Percentiles rank a stretch among this genome's conserved stretches.
Evolutionary conservation across 1,140 invertebrate species (phyloP).

Genomic region (Drosophila takahashii): DNA sequence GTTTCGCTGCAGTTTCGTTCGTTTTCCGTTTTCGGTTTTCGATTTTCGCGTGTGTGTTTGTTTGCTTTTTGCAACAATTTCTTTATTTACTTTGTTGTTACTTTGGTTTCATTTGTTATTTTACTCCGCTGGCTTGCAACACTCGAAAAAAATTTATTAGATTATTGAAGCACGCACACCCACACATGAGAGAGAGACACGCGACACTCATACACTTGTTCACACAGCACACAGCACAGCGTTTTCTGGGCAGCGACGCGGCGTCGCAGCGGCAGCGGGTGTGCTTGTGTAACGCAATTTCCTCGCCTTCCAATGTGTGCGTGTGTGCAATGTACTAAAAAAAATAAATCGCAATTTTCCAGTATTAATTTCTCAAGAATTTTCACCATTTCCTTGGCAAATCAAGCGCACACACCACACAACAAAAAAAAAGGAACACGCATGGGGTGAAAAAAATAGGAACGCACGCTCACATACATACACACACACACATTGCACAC

Average conservation of each 20-base stretch:
- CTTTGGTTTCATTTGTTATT: conserved; percentile 36
- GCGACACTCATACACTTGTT: conserved; percentile 51
- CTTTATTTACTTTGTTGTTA: conserved; percentile 28
- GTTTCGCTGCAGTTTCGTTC: conserved; percentile 15
- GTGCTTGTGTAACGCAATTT: conserved; percentile 81
- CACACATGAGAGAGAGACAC: conserved; percentile 34
- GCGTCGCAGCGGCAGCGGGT: conserved; percentile 35
- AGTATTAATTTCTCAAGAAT: conserved; percentile 26
- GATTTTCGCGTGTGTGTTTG: conserved; percentile 36
- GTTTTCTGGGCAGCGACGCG: conserved; percentile 21
- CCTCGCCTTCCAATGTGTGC: conserved; percentile 25
- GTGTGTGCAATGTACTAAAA: conserved; percentile 19
- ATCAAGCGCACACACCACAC: conserved; percentile 9
- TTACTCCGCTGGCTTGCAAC: conserved; percentile 36
- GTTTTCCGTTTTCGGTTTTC: conserved; percentile 21
- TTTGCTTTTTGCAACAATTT: conserved; percentile 47
- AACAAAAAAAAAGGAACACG: conserved; percentile 22
- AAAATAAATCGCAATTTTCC: conserved; percentile 29
- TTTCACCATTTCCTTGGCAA: conserved; percentile 15
- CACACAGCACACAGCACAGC: conserved; percentile 34
- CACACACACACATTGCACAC: background rate
- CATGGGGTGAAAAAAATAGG: conserved; percentile 44
- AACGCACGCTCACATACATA: conserved; percentile 22
- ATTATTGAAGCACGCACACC: conserved; percentile 42
- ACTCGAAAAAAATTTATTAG: conserved; percentile 56